A percentile compares a stretch with the other conserved stretches of the same genome.
Evolutionary conservation across 2,113 vertebrate species (phyloP).

Genomic region (Perca fluviatilis): DNA sequence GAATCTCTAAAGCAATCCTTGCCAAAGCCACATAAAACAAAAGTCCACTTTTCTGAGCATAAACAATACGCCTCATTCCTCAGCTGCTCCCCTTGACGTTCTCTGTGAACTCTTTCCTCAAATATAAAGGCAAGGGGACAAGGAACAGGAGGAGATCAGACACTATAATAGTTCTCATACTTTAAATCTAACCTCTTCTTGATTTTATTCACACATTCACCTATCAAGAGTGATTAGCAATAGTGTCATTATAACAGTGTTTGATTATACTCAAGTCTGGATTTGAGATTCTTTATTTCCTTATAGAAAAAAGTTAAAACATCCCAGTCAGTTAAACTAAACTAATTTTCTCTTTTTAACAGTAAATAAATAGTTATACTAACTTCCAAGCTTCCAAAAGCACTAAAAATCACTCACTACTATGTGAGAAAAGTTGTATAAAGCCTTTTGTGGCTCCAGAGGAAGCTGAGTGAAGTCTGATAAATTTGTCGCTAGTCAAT

Average conservation of each 20-base stretch:
- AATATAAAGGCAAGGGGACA: constrained; percentile 14
- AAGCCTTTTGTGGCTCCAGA: too few species aligned
- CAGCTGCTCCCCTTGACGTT: neutral
- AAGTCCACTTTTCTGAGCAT: constrained; percentile 23
- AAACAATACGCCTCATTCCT: constrained; percentile 1
- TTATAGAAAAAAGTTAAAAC: neutral
- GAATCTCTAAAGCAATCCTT: neutral
- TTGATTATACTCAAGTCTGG: neutral
- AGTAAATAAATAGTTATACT: neutral
- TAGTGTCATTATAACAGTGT: neutral
- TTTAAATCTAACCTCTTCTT: neutral
- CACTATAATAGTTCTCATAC: neutral
- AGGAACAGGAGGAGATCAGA: constrained; percentile 13
- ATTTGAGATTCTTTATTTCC: neutral
- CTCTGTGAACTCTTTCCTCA: neutral
- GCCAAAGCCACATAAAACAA: constrained; percentile 11
- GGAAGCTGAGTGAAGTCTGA: too few species aligned
- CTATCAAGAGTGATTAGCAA: neutral
- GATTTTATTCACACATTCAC: neutral
- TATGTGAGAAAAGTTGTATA: neutral
- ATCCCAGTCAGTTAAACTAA: neutral
- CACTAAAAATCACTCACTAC: neutral
- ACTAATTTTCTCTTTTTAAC: neutral
- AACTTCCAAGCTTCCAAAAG: neutral
- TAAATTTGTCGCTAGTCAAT: too few species aligned